Evolutionary conservation across 1,140 invertebrate genomes (phyloP).

Genomic region (Papilio machaon): DNA sequence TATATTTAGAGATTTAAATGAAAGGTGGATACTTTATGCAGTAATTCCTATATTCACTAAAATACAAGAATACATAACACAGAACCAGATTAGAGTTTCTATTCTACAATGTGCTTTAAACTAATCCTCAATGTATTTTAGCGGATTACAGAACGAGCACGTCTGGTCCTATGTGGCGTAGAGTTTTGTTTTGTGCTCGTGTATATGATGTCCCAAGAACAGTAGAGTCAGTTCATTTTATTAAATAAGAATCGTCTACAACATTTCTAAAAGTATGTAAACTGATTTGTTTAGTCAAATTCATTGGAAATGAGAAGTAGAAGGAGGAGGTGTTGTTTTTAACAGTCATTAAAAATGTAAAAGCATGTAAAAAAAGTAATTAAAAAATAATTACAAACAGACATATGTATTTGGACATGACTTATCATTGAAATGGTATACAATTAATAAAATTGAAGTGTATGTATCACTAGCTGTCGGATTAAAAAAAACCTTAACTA

Average conservation of each 20-base stretch:
- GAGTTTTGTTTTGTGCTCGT: not conserved
- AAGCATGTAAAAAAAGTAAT: too few relatives aligned
- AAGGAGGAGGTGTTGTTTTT: too few relatives aligned
- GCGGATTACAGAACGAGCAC: not conserved
- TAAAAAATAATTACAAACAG: too few relatives aligned
- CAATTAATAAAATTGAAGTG: too few relatives aligned
- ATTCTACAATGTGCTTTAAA: not conserved
- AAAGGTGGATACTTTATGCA: not conserved
- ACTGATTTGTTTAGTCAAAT: too few relatives aligned
- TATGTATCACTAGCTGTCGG: too few relatives aligned
- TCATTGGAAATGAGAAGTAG: too few relatives aligned
- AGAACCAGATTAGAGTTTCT: not conserved
- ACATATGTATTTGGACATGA: too few relatives aligned
- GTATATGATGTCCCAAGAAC: not conserved
- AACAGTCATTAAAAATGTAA: too few relatives aligned
- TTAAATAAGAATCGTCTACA: not conserved
- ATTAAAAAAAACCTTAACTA: too few relatives aligned
- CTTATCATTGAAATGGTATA: too few relatives aligned
- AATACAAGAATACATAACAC: slow-evolving; percentile 5
- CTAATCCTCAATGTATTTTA: slow-evolving; percentile 1
- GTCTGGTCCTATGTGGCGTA: not conserved
- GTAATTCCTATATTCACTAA: not conserved
- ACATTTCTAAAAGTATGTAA: not conserved
- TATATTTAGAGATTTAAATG: not conserved
- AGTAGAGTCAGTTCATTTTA: not conserved